phyloP scores from a whole-genome alignment of 2,888 invertebrate genomes.

The Drosophila leonis region DNA sequence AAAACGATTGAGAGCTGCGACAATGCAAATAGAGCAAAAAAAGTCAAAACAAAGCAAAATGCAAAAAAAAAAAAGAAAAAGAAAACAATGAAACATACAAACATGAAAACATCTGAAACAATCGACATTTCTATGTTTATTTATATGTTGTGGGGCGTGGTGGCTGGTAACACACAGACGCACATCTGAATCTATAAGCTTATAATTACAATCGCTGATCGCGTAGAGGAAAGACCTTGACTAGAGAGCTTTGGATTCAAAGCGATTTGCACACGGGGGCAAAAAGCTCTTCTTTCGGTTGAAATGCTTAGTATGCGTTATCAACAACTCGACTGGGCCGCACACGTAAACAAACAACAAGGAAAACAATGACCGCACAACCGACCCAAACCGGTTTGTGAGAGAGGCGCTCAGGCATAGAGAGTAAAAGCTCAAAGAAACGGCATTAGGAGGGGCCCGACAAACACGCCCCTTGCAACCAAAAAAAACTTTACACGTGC shows the following conservation, averaged over 20 bases:
- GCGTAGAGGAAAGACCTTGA: constrained; percentile 56
- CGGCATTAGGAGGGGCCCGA: constrained; percentile 56
- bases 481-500: constrained; percentile 60
- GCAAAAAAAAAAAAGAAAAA: constrained; percentile 16
- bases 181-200: constrained; percentile 11
- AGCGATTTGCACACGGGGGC: constrained; percentile 31
- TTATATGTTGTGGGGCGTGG: constrained; percentile 16
- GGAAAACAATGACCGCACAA: constrained; percentile 59
- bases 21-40: constrained; percentile 21
- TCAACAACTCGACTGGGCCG: constrained; percentile 40
- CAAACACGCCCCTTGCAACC: constrained; percentile 47
- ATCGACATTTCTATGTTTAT: neutral
- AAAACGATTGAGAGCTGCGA: constrained; percentile 20
- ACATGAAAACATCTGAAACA: neutral
- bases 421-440: constrained; percentile 39
- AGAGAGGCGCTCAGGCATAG: neutral
- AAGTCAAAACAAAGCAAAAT: constrained; percentile 20
- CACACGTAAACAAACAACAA: constrained; percentile 71
- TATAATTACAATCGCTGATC: constrained; percentile 46
- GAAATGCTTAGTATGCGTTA: constrained; percentile 47
- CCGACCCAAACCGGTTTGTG: constrained; percentile 60
- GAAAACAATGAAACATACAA: constrained; percentile 1
- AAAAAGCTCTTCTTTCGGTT: constrained; percentile 47
- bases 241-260: constrained; percentile 53
- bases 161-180: constrained; percentile 47